Percentiles rank a stretch among this genome's conserved stretches.
Conservation (phyloP, 2,797 vertebrate genomes). For the Brachyrhaphis roseni region DNA sequence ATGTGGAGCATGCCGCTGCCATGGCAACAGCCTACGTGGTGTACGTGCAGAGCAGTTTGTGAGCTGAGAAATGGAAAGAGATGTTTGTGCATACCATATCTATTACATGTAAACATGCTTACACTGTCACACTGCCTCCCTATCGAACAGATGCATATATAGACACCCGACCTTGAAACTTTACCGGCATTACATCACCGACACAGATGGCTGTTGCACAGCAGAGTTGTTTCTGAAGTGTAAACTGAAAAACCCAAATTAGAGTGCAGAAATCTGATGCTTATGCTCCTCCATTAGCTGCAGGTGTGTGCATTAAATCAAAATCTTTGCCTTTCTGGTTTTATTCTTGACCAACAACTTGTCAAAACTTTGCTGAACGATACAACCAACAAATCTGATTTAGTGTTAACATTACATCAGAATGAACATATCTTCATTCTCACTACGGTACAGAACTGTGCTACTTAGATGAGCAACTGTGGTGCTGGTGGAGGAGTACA, state of each 20-base stretch:
- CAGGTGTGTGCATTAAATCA: neutral
- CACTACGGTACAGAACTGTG: neutral
- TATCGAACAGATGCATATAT: conserved; percentile 31
- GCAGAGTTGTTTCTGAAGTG: neutral
- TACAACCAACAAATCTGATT: neutral
- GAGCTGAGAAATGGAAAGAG: conserved; percentile 36
- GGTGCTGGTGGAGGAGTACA: neutral
- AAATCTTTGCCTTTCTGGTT: neutral
- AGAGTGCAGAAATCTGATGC: neutral
- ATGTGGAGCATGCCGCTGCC: conserved; percentile 17
- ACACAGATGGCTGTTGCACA: conserved; percentile 6
- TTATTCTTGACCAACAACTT: neutral
- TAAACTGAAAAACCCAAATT: neutral
- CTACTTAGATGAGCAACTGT: conserved; percentile 4
- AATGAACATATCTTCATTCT: neutral
- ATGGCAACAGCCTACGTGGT: conserved; percentile 48
- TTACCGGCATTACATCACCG: conserved; percentile 40
- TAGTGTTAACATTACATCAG: neutral
- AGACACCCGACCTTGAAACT: conserved; percentile 2
- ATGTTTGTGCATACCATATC: conserved; percentile 51
- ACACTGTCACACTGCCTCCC: conserved; percentile 27
- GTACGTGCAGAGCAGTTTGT: conserved; percentile 42
- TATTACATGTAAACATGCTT: conserved; percentile 58
- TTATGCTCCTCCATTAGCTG: neutral
- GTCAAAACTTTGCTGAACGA: neutral